phyloP scores from a whole-genome alignment of 2,888 invertebrate genomes.

The Melanostoma scalare region DNA sequence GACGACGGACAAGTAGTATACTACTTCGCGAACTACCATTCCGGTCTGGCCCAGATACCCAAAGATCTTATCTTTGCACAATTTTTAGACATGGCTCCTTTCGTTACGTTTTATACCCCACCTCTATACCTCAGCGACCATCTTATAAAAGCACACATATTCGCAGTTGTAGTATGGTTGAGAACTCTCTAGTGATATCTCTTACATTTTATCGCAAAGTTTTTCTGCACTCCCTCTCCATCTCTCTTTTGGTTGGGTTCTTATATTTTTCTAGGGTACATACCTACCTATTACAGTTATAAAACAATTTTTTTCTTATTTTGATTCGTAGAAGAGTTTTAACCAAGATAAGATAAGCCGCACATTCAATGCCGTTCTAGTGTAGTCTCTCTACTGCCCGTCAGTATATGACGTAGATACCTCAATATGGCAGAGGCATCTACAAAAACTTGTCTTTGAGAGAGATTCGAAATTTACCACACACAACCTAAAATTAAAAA shows the following conservation, averaged over 20 bases:
- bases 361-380: conserved; percentile 15
- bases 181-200: conserved; percentile 55
- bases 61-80: conserved; percentile 70
- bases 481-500: neutral
- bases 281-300: conserved; percentile 30
- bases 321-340: conserved; percentile 69
- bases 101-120: conserved; percentile 46
- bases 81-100: conserved; percentile 72
- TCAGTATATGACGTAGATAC: conserved; percentile 52
- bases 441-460: conserved; percentile 5
- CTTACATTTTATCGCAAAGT: conserved; percentile 66
- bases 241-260: conserved; percentile 13
- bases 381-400: conserved; percentile 41
- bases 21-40: conserved; percentile 33
- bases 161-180: conserved; percentile 12
- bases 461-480: conserved; percentile 23
- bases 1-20: conserved; percentile 9
- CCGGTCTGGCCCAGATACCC: conserved; percentile 67
- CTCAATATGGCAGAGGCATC: conserved; percentile 11
- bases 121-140: conserved; percentile 35
- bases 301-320: conserved; percentile 44
- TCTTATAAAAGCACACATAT: conserved; percentile 45
- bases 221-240: conserved; percentile 30
- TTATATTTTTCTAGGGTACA: conserved; percentile 4
- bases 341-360: conserved; percentile 68